Percentiles rank a stretch among this genome's conserved stretches.
These are phyloP conservation scores for Troides aeacus DNA, from an alignment of 2,888 invertebrate species.

Conservation along the genomic window DNA sequence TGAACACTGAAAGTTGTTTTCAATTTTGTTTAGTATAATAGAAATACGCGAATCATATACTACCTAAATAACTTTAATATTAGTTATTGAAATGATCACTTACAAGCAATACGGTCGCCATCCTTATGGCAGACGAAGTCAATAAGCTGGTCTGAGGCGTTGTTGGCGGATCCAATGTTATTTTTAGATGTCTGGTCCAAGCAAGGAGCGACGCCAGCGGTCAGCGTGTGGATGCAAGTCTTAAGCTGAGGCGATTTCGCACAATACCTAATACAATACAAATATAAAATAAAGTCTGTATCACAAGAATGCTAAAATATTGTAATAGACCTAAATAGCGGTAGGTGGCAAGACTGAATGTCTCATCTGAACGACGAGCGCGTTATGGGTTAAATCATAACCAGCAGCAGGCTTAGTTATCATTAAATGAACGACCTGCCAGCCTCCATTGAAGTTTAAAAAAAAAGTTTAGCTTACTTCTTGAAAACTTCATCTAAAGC, in stretches of 20 bases:
- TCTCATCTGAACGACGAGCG: too few relatives aligned
- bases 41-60: too few relatives aligned
- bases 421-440: too few relatives aligned
- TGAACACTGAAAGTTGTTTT: constrained; percentile 55
- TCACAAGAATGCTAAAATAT: neutral
- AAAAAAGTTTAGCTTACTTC: constrained; percentile 61
- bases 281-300: neutral
- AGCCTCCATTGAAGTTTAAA: too few relatives aligned
- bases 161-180: constrained; percentile 78
- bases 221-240: constrained; percentile 81
- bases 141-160: constrained; percentile 84
- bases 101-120: constrained; percentile 89
- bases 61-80: neutral
- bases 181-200: constrained; percentile 79
- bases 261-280: constrained; percentile 80
- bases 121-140: constrained; percentile 90
- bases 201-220: constrained; percentile 81
- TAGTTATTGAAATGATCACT: constrained; percentile 38
- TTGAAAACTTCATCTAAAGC: constrained; percentile 86
- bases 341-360: too few relatives aligned
- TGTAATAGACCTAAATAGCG: too few relatives aligned
- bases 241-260: constrained; percentile 81
- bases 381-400: too few relatives aligned
- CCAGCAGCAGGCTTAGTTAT: too few relatives aligned
- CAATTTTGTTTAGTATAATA: too few relatives aligned